phyloP scores from a whole-genome alignment of 2,888 invertebrate genomes.

The Tipula unca region DNA sequence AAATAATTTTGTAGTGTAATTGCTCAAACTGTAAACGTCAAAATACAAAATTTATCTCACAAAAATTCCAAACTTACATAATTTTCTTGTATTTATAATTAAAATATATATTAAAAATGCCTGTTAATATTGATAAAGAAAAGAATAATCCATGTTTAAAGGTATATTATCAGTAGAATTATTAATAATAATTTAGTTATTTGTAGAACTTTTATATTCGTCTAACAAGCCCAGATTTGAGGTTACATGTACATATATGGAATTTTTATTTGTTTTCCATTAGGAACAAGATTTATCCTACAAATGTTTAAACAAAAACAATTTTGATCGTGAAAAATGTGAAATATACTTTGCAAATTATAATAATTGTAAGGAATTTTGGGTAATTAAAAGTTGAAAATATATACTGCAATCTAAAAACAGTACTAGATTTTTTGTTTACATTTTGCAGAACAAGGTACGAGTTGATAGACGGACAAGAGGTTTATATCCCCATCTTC shows the following conservation, averaged over 20 bases:
- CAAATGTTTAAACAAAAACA: slow-evolving; percentile 61
- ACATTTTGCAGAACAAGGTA: slow-evolving; percentile 48
- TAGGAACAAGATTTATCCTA: slow-evolving; percentile 66
- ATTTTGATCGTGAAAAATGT: slow-evolving; percentile 59
- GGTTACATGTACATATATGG: neutral
- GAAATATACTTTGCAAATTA: slow-evolving; percentile 63
- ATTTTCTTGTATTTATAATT: neutral
- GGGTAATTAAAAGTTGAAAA: slow-evolving; percentile 50
- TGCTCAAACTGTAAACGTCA: neutral
- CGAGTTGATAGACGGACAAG: slow-evolving; percentile 49
- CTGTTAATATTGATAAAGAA: neutral
- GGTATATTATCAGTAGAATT: slow-evolving; percentile 27
- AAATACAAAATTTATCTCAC: neutral
- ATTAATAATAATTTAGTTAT: neutral
- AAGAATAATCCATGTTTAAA: slow-evolving; percentile 37
- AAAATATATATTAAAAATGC: neutral
- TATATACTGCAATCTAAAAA: neutral
- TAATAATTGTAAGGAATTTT: slow-evolving; percentile 69
- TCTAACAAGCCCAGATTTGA: neutral
- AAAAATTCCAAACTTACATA: neutral
- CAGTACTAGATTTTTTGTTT: slow-evolving; percentile 19
- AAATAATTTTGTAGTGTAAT: no score
- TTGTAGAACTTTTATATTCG: no score
- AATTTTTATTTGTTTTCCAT: slow-evolving; percentile 31
- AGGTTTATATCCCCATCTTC: slow-evolving; percentile 59